phyloP scores from a whole-genome alignment of 2,888 invertebrate genomes.

The Drosophila mimica region DNA sequence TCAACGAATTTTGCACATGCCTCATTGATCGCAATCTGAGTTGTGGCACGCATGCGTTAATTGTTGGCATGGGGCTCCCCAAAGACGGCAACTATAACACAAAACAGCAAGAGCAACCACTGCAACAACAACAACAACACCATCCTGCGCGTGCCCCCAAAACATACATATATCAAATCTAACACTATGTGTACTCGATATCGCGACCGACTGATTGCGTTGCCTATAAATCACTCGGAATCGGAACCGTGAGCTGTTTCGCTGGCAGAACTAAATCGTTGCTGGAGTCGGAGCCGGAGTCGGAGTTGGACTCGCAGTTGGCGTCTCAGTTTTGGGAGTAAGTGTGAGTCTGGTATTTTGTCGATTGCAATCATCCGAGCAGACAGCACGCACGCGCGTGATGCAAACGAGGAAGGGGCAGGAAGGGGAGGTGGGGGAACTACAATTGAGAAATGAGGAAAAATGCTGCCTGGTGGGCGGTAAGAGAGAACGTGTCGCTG shows the following conservation, averaged over 20 bases:
- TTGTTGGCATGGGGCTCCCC: constrained; percentile 67
- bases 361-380: constrained; percentile 74
- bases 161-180: constrained; percentile 77
- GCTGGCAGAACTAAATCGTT: constrained; percentile 13
- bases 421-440: background rate
- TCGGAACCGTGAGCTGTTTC: constrained; percentile 50
- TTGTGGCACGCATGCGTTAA: constrained; percentile 74
- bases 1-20: constrained; percentile 27
- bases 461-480: constrained; percentile 25
- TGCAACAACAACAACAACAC: constrained; percentile 12
- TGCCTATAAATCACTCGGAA: constrained; percentile 72
- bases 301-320: constrained; percentile 1
- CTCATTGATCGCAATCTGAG: constrained; percentile 63
- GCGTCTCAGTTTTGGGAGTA: constrained; percentile 28
- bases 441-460: constrained; percentile 12
- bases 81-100: constrained; percentile 29
- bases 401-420: constrained; percentile 33
- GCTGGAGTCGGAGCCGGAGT: background rate
- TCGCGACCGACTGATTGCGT: constrained; percentile 73
- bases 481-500: constrained; percentile 25
- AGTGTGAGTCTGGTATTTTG: constrained; percentile 55
- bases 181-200: constrained; percentile 68
- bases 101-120: constrained; percentile 10
- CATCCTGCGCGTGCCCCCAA: constrained; percentile 79
- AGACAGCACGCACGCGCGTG: constrained; percentile 79